These are phyloP conservation scores for Lycophotia porphyrea DNA, from an alignment of 2,888 invertebrate genomes.

Conservation along the genomic window DNA sequence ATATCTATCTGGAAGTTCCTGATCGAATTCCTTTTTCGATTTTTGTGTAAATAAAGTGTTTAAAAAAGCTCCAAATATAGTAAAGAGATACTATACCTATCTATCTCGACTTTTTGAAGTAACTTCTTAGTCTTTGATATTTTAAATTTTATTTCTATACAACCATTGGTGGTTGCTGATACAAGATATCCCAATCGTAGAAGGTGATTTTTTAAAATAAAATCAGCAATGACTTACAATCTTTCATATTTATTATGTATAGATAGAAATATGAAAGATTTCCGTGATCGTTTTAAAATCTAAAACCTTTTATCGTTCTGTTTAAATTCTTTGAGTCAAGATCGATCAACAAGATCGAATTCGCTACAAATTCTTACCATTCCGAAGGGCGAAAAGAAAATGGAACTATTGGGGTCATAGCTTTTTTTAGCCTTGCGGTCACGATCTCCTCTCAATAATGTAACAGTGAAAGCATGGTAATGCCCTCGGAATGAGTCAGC, in stretches of 20 bases:
- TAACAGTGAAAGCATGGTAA: constrained; percentile 69
- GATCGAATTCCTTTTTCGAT: background rate
- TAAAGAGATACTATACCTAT: background rate
- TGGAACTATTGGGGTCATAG: constrained; percentile 16
- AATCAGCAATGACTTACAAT: background rate
- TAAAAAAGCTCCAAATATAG: background rate
- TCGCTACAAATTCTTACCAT: constrained; percentile 18
- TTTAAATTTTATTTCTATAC: background rate
- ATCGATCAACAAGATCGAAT: background rate
- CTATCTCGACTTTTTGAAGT: background rate
- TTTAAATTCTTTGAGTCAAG: too few species aligned
- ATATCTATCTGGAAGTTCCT: background rate
- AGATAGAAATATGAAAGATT: background rate
- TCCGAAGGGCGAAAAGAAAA: constrained; percentile 34
- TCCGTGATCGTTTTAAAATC: too few species aligned
- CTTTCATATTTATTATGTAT: background rate
- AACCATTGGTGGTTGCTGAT: background rate
- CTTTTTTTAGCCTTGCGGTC: constrained; percentile 34
- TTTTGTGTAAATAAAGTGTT: background rate
- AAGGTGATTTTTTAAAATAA: background rate
- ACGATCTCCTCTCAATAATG: constrained; percentile 57
- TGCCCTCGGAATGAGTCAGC: constrained; percentile 75
- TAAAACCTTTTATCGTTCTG: too few species aligned
- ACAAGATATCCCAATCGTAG: too few species aligned
- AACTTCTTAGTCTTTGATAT: background rate